phyloP scores from a whole-genome alignment of 2,888 invertebrate species.

The Apotomis betuletana region DNA sequence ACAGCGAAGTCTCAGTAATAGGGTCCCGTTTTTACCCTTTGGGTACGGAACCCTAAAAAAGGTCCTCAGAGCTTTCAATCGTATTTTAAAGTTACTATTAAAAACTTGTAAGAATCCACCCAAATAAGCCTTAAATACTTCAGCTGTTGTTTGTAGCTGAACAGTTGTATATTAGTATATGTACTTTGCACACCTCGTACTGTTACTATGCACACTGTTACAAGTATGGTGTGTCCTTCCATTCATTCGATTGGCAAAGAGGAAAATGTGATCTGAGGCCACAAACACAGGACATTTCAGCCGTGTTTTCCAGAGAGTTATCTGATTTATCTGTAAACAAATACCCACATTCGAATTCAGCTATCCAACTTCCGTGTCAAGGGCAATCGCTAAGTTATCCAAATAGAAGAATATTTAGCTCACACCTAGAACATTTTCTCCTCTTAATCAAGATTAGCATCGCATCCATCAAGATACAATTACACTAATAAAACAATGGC shows the following conservation, averaged over 20 bases:
- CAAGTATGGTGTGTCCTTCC: neutral
- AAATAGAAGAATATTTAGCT: neutral
- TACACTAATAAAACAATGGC: conserved; percentile 38
- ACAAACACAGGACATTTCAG: neutral
- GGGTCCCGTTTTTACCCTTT: too few relatives aligned
- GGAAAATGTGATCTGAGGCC: neutral
- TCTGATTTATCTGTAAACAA: neutral
- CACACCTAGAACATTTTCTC: conserved; percentile 13
- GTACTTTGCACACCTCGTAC: neutral
- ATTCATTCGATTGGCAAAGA: neutral
- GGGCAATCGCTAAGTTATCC: conserved; percentile 4
- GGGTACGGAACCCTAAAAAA: too few relatives aligned
- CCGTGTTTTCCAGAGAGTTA: too few relatives aligned
- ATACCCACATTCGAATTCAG: neutral
- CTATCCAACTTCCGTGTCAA: conserved; percentile 15
- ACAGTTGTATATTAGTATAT: too few relatives aligned
- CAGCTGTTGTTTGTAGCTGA: too few relatives aligned
- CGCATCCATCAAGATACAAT: conserved; percentile 38
- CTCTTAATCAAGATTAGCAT: conserved; percentile 27
- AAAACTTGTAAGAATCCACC: too few relatives aligned
- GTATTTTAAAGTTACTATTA: too few relatives aligned
- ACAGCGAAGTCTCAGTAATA: too few relatives aligned
- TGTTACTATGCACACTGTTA: neutral
- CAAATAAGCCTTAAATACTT: too few relatives aligned
- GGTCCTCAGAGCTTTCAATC: too few relatives aligned